Evolutionary conservation across 2,888 invertebrate species (phyloP).

Genomic region (Mantis religiosa): DNA sequence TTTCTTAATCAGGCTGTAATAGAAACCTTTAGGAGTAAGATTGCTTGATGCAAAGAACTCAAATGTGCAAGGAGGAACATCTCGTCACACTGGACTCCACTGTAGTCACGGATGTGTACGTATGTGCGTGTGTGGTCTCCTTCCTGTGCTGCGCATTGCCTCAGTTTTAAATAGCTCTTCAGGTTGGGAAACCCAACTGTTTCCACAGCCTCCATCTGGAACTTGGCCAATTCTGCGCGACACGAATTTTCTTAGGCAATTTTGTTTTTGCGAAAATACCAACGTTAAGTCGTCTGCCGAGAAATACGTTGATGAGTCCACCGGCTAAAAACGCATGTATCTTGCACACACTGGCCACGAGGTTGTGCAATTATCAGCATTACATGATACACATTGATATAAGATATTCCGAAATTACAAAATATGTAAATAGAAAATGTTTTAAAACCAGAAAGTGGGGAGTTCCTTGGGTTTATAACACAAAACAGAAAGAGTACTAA

Average conservation of each 20-base stretch:
- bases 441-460: too few relatives aligned
- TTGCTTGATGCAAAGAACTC: too few relatives aligned
- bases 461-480: too few relatives aligned
- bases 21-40: too few relatives aligned
- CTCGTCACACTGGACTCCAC: background rate
- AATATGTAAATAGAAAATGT: too few relatives aligned
- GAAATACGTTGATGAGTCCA: background rate
- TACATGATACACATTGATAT: too few relatives aligned
- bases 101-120: background rate
- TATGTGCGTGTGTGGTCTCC: background rate
- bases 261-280: background rate
- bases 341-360: too few relatives aligned
- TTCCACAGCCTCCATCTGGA: background rate
- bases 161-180: slow-evolving; percentile 2
- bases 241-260: background rate
- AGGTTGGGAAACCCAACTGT: background rate
- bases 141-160: background rate
- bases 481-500: too few relatives aligned
- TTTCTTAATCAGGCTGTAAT: too few relatives aligned
- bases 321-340: too few relatives aligned
- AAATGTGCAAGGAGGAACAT: background rate
- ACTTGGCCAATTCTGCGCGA: background rate
- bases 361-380: too few relatives aligned
- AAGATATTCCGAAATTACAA: too few relatives aligned
- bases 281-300: background rate